Evolutionary conservation across 1,140 invertebrate species (phyloP).

Genomic region (Pachyrhynchus sulphureomaculatus): DNA sequence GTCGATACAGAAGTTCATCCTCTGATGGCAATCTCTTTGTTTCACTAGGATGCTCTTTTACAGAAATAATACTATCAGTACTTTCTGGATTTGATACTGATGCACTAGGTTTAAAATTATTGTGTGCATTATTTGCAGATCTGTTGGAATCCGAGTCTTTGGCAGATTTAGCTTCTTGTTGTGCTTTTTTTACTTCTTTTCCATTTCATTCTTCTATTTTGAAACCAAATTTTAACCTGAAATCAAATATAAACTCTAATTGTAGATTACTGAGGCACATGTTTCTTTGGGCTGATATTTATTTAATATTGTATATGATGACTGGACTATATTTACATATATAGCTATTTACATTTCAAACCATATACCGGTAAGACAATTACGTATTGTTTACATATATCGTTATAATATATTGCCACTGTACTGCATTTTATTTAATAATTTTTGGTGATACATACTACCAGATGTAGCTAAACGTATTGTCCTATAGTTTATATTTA

Average conservation of each 20-base stretch:
- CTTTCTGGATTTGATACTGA: conserved; percentile 26
- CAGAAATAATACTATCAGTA: not conserved
- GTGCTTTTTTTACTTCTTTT: conserved; percentile 92
- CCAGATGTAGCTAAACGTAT: too few species aligned
- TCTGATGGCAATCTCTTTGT: conserved; percentile 26
- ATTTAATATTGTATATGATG: too few species aligned
- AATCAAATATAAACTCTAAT: conserved; percentile 25
- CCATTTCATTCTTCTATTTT: conserved; percentile 95
- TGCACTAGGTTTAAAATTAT: conserved; percentile 21
- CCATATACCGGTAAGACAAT: too few species aligned
- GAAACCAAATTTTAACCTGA: conserved; percentile 96
- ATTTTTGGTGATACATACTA: too few species aligned
- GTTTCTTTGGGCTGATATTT: too few species aligned
- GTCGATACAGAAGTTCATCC: conserved; percentile 48
- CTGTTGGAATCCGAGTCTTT: conserved; percentile 36
- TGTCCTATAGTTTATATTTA: too few species aligned
- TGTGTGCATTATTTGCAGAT: conserved; percentile 11
- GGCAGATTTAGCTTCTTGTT: conserved; percentile 67
- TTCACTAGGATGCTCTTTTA: conserved; percentile 23
- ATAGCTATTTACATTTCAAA: too few species aligned
- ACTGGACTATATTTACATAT: too few species aligned
- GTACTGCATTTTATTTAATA: too few species aligned
- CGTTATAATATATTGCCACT: too few species aligned
- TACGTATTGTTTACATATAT: too few species aligned
- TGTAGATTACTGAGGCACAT: too few species aligned